Evolutionary conservation across 2,888 invertebrate species (phyloP).

Genomic region (Dolichomitus sp.): DNA sequence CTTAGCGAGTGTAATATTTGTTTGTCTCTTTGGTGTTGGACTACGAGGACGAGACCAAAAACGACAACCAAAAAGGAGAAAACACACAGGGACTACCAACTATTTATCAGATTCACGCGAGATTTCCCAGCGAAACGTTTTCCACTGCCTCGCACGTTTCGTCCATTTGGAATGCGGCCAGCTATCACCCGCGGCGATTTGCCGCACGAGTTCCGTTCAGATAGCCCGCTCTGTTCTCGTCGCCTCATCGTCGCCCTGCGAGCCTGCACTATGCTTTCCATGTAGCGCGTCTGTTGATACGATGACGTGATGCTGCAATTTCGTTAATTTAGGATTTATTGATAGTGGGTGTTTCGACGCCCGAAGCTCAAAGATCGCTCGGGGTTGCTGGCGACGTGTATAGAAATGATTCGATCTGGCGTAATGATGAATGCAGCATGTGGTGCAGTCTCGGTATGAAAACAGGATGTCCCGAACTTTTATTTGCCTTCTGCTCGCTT

Average conservation of each 20-base stretch:
- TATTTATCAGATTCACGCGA: constrained; percentile 65
- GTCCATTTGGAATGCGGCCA: constrained; percentile 64
- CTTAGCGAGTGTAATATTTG: constrained; percentile 40
- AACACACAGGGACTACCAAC: constrained; percentile 44
- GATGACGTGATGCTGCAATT: constrained; percentile 32
- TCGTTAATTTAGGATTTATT: constrained; percentile 49
- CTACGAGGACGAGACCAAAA: constrained; percentile 18
- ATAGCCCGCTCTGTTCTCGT: constrained; percentile 24
- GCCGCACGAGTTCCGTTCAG: constrained; percentile 54
- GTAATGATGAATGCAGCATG: constrained; percentile 16
- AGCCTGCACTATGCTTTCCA: not conserved
- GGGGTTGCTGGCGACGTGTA: not conserved
- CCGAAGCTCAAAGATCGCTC: constrained; percentile 2
- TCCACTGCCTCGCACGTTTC: constrained; percentile 51
- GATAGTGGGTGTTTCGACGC: not conserved
- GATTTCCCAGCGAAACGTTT: constrained; percentile 51
- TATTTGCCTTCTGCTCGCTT: not conserved
- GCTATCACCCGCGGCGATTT: constrained; percentile 59
- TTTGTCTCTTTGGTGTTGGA: constrained; percentile 39
- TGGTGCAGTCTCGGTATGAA: not conserved
- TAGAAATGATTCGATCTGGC: constrained; percentile 4
- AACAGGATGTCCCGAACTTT: constrained; percentile 8
- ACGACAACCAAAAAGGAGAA: constrained; percentile 22
- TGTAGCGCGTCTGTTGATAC: constrained; percentile 1
- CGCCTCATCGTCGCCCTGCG: constrained; percentile 20